Evolutionary conservation across 2,113 vertebrate genomes (phyloP), one percentile per base, ranked within the genome.

Genomic region (Tupaia chinensis): DNA sequence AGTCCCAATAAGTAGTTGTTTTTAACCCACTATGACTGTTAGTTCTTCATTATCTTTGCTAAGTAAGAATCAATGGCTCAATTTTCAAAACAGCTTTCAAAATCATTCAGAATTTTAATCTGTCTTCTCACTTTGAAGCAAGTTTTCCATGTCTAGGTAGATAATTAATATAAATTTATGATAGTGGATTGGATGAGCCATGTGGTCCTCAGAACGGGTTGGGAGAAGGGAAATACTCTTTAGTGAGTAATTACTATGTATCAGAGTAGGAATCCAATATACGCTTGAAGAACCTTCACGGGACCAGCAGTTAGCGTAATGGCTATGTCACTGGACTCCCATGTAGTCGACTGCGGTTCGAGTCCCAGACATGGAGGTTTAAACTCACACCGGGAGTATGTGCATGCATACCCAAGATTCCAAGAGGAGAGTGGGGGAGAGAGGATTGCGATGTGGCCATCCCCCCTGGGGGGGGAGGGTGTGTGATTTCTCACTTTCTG

Each of bases 91-190:
- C 74, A 44, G 44, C 44, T 92, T 32, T 66, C 13, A 83, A 78
- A 76, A 25, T 63, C 69, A 76, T 65, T 93, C 61, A 53, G 29
- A 95, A 81, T 86, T 77, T 76, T 25, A 89, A 61, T 70, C 60
- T 65, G 17, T 70, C 81, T 69, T 87, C 25, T 86, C 7, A 65
- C 61, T 81, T 81, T 29, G 82, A 96, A 70, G 76, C 63, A 87
- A 65, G 12, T 54, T 61, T 87, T 56, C 25, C 32, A 70, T n/a
- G 74, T 81, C 68, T 76, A 23, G 29, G 14, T 92, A 89, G 34
- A 6, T 63, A 69, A 73, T 73, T 54, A 61, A 80, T 15, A 7
- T 44, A 84, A 66, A 73, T 84, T 32, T 74, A 68, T 34, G 66
- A 60, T 4, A 66, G 14, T 34, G 9, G 22, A 68, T 15, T 73